Base-by-base conservation (phyloP, 2,113 vertebrate genomes). In the Gymnarchus niloticus region DNA sequence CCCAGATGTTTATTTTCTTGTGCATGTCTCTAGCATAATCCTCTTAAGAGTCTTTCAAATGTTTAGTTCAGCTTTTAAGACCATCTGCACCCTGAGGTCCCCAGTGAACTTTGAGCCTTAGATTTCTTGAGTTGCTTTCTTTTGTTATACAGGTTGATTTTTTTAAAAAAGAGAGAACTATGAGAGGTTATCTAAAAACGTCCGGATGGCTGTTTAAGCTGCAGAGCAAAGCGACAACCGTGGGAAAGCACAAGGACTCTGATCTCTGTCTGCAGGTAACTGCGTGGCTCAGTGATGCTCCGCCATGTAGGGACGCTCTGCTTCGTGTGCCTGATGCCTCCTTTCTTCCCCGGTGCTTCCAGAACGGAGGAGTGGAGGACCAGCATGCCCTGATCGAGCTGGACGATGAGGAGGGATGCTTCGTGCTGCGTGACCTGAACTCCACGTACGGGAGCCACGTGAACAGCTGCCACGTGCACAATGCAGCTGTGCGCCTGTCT, bases 381-480 rank as follows among this genome's bases (percentile, higher is more conserved):
- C 93, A 86, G 51, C 95, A 96, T 0, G 95, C 95, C 0, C 93
- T 92, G 61, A 93, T 96, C 0, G 90, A 93, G 9, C 92, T 92
- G 37, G 86, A 59, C 0, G 88, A 93, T 41, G 83, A 41, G 0
- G 93, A 94, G 48, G 85, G 85, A 83, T 89, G 91, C 87, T 95
- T 95, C 5, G 0, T 95, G 44, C 93, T 96, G 6, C 92, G 88
- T 46, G 96, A 96, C 90, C 91, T 96, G 88, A 95, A 93, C 86
- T 93, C 94, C 12, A 87, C 81, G 52, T 90, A 92, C 0, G 95
- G 95, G 78, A 95, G 95, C 0, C 96, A 95, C 0, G 92, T 96
- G 83, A 96, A 95, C 0, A 92, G 93, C 81, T 96, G 96, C 81
- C 94, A 93, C 85, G 92, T 96, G 52, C 95, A 96, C 89, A 96